phyloP scores from a whole-genome alignment of 2,888 invertebrate genomes.

The Rhabditoides inermis region DNA sequence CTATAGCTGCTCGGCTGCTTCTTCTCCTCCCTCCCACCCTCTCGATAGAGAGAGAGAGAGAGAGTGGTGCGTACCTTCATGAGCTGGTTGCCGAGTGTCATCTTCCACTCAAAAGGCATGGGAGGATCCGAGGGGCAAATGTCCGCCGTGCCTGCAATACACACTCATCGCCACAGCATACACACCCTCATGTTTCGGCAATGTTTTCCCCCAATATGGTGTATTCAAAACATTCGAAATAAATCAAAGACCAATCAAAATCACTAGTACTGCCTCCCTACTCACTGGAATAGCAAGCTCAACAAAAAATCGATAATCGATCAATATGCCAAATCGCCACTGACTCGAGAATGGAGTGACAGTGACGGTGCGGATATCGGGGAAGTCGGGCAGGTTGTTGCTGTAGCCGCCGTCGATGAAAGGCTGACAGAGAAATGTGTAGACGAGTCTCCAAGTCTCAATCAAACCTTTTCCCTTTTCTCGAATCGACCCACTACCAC shows the following conservation, averaged over 20 bases:
- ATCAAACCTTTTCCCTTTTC: neutral
- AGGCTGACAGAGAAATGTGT: too few species aligned
- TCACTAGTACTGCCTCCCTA: too few species aligned
- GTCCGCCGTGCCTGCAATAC: slow-evolving; percentile 24
- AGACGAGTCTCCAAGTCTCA: neutral
- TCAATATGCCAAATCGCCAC: slow-evolving; percentile 84
- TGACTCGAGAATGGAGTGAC: slow-evolving; percentile 89
- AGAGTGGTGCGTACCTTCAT: slow-evolving; percentile 35
- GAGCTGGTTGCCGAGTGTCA: slow-evolving; percentile 40
- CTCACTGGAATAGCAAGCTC: neutral
- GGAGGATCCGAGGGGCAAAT: slow-evolving; percentile 38
- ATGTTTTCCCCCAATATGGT: too few species aligned
- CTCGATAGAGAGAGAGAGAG: slow-evolving; percentile 1
- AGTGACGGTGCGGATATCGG: slow-evolving; percentile 80
- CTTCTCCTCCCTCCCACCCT: neutral
- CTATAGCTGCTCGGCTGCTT: neutral
- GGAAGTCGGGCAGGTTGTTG: slow-evolving; percentile 80
- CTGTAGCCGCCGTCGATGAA: slow-evolving; percentile 94
- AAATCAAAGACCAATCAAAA: neutral
- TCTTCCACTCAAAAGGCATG: slow-evolving; percentile 40
- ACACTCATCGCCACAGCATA: too few species aligned
- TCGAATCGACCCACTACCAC: neutral
- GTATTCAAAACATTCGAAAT: too few species aligned
- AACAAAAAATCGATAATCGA: too few species aligned
- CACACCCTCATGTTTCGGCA: too few species aligned